Conservation (phyloP, 2,888 invertebrate species). For the Pristionchus fissidentatus region DNA sequence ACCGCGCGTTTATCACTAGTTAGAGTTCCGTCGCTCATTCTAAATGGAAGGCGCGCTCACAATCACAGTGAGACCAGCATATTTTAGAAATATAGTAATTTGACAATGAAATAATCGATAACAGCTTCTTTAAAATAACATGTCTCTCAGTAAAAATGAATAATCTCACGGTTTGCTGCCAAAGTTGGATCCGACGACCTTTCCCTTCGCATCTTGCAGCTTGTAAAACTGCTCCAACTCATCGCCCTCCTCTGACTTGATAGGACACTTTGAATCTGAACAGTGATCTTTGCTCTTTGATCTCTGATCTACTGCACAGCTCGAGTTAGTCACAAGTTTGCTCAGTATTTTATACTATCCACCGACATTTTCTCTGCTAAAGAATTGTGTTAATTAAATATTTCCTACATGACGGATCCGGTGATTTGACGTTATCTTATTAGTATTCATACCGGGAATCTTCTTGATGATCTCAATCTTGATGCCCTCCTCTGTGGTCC, state of each 20-base stretch:
- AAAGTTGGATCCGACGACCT: slow-evolving; percentile 73
- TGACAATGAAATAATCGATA: background rate
- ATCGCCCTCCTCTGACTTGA: slow-evolving; percentile 70
- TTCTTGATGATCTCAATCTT: slow-evolving; percentile 75
- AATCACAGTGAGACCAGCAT: background rate
- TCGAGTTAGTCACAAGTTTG: no score
- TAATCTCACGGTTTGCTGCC: slow-evolving; percentile 68
- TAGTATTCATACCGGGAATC: slow-evolving; percentile 68
- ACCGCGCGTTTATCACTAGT: no score
- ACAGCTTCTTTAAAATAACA: background rate
- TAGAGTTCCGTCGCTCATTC: background rate
- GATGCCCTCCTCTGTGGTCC: slow-evolving; percentile 74
- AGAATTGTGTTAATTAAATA: no score
- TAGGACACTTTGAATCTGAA: slow-evolving; percentile 71
- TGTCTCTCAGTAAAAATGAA: background rate
- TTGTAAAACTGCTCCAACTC: slow-evolving; percentile 74
- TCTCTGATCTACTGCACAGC: no score
- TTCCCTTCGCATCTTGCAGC: slow-evolving; percentile 70
- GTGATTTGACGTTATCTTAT: no score
- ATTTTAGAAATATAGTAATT: no score
- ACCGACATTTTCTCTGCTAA: no score
- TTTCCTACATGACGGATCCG: no score
- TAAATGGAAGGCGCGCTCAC: background rate
- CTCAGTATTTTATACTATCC: no score
- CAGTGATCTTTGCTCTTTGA: no score